Percentiles rank a stretch among this genome's conserved stretches.
Conservation (phyloP, 2,888 invertebrate species). For the Dermolepida albohirtum region DNA sequence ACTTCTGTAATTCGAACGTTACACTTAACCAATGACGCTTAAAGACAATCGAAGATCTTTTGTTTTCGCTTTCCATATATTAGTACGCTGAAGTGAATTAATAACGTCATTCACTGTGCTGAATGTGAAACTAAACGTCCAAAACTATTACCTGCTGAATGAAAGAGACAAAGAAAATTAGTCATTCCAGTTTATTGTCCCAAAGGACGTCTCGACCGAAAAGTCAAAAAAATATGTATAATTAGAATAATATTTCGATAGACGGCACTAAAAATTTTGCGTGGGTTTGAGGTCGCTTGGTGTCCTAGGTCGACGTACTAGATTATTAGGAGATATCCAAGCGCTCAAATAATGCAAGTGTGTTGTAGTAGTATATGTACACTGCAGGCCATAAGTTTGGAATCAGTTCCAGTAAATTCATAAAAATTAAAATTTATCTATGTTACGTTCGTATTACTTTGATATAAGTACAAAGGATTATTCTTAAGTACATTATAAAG, state of each 20-base stretch:
- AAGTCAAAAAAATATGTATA: slow-evolving; percentile 4
- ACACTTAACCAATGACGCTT: too few species aligned
- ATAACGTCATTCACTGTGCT: not conserved
- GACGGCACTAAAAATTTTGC: slow-evolving; percentile 13
- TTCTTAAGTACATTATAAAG: too few species aligned
- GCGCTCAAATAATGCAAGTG: slow-evolving; percentile 43
- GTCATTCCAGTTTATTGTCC: not conserved
- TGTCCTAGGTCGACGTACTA: slow-evolving; percentile 46
- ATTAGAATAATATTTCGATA: slow-evolving; percentile 9
- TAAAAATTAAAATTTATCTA: too few species aligned
- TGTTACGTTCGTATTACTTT: too few species aligned
- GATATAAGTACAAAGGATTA: too few species aligned
- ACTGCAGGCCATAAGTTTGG: too few species aligned
- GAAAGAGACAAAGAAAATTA: slow-evolving; percentile 8
- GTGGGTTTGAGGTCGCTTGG: slow-evolving; percentile 48
- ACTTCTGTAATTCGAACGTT: too few species aligned
- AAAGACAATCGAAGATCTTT: too few species aligned
- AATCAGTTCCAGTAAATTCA: too few species aligned
- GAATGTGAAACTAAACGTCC: not conserved
- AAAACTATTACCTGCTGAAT: not conserved
- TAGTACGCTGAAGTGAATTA: not conserved
- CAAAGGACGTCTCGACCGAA: not conserved
- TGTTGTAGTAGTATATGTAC: slow-evolving; percentile 4
- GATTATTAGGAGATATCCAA: slow-evolving; percentile 41
- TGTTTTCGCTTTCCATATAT: too few species aligned